phyloP scores from a whole-genome alignment of 2,797 vertebrate genomes.

The Amazona ochrocephala region DNA sequence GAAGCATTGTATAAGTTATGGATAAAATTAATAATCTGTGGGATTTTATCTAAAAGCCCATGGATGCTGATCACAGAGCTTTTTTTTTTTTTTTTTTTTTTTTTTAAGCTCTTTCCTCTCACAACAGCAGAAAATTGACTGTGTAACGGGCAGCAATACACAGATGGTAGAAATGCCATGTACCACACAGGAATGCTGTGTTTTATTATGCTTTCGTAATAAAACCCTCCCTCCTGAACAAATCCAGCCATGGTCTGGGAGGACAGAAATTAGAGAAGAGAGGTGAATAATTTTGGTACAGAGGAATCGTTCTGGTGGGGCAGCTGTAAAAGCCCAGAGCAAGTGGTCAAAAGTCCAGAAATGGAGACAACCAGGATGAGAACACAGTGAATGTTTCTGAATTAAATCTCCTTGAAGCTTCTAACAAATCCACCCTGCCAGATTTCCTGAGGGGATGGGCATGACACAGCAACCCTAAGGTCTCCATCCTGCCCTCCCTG shows the following conservation, averaged over 20 bases:
- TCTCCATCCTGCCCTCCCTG: not conserved
- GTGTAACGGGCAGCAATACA: not conserved
- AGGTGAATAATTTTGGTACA: not conserved
- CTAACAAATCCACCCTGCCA: not conserved
- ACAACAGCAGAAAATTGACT: not conserved
- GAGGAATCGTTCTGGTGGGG: not conserved
- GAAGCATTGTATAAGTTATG: not conserved
- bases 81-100: not conserved
- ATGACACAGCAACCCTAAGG: not conserved
- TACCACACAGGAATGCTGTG: not conserved
- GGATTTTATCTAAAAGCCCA: slow-evolving; percentile 10
- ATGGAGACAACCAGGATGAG: not conserved
- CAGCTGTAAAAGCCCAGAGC: not conserved
- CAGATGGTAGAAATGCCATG: not conserved
- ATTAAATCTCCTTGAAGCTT: not conserved
- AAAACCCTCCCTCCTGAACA: not conserved
- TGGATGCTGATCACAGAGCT: not conserved
- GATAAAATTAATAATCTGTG: not conserved
- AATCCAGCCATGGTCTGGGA: not conserved
- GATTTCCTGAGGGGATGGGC: not conserved
- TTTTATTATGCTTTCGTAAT: not conserved
- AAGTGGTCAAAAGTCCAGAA: not conserved
- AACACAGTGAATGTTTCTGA: not conserved
- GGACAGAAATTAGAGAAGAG: not conserved
- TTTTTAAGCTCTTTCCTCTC: not conserved